A percentile compares a stretch with the other conserved stretches of the same genome.
Conservation (phyloP, 1,140 invertebrate genomes). For the Eriosoma lanigerum region DNA sequence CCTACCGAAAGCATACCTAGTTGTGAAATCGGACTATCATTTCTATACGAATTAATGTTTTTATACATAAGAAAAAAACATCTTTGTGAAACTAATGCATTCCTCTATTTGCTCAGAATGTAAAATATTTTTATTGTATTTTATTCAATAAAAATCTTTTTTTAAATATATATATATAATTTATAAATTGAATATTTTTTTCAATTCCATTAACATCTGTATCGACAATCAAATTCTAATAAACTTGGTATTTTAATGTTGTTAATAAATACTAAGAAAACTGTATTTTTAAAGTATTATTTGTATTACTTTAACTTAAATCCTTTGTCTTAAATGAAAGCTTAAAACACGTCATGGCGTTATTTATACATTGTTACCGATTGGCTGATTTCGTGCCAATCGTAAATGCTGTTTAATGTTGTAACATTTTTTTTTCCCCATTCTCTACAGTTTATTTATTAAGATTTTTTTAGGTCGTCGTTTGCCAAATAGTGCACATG, state of each 20-base stretch:
- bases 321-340: not conserved
- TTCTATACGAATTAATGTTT: too few species aligned
- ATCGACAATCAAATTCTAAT: not conserved
- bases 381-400: constrained; percentile 14
- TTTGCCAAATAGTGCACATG: constrained; percentile 21
- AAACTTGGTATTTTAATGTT: not conserved
- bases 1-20: too few species aligned
- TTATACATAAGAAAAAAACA: too few species aligned
- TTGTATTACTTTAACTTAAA: not conserved
- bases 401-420: not conserved
- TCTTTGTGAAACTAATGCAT: too few species aligned
- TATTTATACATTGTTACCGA: not conserved
- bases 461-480: not conserved
- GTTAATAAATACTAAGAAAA: not conserved
- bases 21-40: too few species aligned
- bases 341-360: not conserved
- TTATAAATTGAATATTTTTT: too few species aligned
- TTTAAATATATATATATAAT: too few species aligned
- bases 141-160: too few species aligned
- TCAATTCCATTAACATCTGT: not conserved
- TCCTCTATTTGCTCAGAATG: too few species aligned
- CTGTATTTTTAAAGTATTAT: too few species aligned
- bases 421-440: not conserved
- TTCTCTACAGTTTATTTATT: constrained; percentile 2
- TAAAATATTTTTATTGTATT: too few species aligned